These are phyloP conservation scores for Phenganax stokvisi DNA, from an alignment of 92 coral and sea anemone species.

Conservation along the genomic window DNA sequence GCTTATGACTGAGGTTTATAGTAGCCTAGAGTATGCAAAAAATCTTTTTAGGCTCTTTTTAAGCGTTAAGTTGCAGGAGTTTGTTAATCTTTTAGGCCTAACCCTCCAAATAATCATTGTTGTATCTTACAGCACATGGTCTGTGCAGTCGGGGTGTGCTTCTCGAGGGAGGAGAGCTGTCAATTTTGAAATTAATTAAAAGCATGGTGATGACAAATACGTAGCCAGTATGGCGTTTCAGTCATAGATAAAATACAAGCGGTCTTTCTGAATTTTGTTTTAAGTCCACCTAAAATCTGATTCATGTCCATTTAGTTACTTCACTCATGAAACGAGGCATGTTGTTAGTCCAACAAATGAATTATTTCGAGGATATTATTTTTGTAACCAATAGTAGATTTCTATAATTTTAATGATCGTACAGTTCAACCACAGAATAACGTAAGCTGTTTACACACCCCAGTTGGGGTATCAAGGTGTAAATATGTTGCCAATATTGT, in stretches of 20 bases:
- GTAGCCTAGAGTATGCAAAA: too few species aligned
- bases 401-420: too few species aligned
- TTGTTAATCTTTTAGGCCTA: too few species aligned
- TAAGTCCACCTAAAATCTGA: not conserved
- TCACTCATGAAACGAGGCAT: not conserved
- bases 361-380: too few species aligned
- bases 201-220: constrained; percentile 11
- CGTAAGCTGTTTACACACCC: too few species aligned
- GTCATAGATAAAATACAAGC: not conserved
- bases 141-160: not conserved
- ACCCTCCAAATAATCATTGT: too few species aligned
- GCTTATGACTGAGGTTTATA: too few species aligned
- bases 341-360: not conserved
- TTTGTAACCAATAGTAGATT: too few species aligned
- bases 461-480: too few species aligned
- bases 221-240: constrained; percentile 27
- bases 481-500: too few species aligned
- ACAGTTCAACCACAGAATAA: too few species aligned
- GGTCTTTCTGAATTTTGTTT: not conserved
- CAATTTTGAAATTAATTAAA: constrained; percentile 24
- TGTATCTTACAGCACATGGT: too few species aligned
- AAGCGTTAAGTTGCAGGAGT: not conserved
- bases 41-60: not conserved
- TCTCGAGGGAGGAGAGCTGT: constrained; percentile 12
- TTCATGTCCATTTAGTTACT: not conserved